Evolutionary conservation across 2,113 vertebrate species (phyloP).

Genomic region (Pipra filicauda): DNA sequence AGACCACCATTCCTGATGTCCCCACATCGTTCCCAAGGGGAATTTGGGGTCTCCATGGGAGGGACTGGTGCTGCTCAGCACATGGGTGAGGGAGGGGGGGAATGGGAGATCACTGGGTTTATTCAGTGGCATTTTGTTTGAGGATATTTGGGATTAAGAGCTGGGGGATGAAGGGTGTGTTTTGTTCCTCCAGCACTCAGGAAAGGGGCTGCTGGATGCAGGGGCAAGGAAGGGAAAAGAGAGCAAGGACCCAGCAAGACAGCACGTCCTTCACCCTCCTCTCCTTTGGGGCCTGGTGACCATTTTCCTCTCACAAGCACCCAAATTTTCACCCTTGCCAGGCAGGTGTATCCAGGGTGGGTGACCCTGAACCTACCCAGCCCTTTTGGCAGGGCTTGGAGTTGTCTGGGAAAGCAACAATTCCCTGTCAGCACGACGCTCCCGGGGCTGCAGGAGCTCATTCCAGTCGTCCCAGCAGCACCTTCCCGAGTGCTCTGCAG

Average conservation of each 20-base stretch:
- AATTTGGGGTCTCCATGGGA: not conserved
- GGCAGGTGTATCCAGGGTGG: not conserved
- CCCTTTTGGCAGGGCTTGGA: not conserved
- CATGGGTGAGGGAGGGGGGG: fast-evolving
- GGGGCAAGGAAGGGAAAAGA: not conserved
- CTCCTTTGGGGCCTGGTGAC: not conserved
- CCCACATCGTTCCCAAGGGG: not conserved
- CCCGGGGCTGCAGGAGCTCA: slow-evolving; percentile 6
- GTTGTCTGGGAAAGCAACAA: not conserved
- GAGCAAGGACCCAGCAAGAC: not conserved
- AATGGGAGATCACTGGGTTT: not conserved
- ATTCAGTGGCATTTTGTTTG: not conserved
- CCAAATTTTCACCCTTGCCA: not conserved
- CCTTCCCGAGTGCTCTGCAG: not conserved
- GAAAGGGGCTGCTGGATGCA: not conserved
- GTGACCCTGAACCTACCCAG: not conserved
- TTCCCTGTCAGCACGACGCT: not conserved
- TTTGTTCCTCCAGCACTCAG: not conserved
- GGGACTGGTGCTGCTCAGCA: fast-evolving
- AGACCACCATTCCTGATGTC: not conserved
- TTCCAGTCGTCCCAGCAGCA: slow-evolving; percentile 9
- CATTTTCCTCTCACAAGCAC: not conserved
- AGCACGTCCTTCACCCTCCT: not conserved
- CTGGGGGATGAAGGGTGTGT: not conserved
- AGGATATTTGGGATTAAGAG: not conserved